Base-by-base conservation (phyloP, 1,140 invertebrate species). In the Leptoteleia sp. region DNA sequence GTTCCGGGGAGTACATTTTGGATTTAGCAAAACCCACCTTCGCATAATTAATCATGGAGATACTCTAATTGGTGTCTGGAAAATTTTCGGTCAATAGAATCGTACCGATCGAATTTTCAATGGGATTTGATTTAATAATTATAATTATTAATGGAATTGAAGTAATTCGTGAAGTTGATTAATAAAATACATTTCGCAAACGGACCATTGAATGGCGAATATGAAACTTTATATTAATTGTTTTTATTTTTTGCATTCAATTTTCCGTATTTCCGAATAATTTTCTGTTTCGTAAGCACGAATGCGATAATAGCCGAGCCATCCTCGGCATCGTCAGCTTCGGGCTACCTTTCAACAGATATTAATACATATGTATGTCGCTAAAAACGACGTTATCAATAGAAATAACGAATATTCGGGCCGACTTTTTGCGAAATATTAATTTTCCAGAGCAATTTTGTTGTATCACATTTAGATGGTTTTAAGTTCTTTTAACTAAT, bases 281-380 rank as follows among this genome's bases (percentile, higher is more conserved):
- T 22, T 35, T 37, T 37, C 12, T 52, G 11, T 55, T 55, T 55
- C 27, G 35, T 40, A 55, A 55, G 22, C 50, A 40, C 2, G n/a
- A 15, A 22, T 35, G 47, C 12, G 15, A 22, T 38, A 55, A 38
- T 55, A 27, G 6, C 40, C 31, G 12, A 52, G 29, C 12, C 8
- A 8, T 55, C 19, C 35, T 6, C 45, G 11, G 35, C 16, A 43
- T 43, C 27, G 16, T 59, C 37, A 59, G 54, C 25, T 43, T 22
- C 11, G 13, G 27, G 27, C 38, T 33, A 43, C 9, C 31, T 59
- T 27, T 43, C 43, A 31, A 59, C 40, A 33, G 25, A 33, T 33
- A 43, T 59, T 13, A 43, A 59, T 55, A 40, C 37, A 55, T 55
- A 55, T 43, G 40, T 59, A 43, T 59, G 11, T 22, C n/a, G 13